Percentiles rank a stretch among this genome's conserved stretches.
Evolutionary conservation across 2,888 invertebrate genomes (phyloP).

Genomic region (Epiblema foenella): DNA sequence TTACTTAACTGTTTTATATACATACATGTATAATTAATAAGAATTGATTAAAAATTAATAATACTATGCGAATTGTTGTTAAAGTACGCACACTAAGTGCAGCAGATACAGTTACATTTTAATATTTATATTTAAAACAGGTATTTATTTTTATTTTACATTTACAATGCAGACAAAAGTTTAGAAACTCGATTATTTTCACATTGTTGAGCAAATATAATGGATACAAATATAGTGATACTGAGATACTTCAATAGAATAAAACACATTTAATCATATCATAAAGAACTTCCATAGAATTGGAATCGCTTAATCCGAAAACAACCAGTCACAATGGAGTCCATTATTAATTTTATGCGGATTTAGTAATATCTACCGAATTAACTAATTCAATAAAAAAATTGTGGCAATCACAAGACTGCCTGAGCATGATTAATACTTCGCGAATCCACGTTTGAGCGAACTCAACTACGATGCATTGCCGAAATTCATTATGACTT

Average conservation of each 20-base stretch:
- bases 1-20: too few relatives aligned
- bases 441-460: slow-evolving; percentile 65
- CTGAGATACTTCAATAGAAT: background rate
- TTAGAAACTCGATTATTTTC: too few relatives aligned
- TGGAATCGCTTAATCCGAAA: background rate
- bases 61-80: too few relatives aligned
- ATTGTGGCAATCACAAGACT: slow-evolving; percentile 26
- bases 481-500: slow-evolving; percentile 77
- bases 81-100: background rate
- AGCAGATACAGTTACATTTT: background rate
- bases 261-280: too few relatives aligned
- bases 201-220: background rate
- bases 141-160: too few relatives aligned
- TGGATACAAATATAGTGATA: too few relatives aligned
- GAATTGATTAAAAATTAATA: too few relatives aligned
- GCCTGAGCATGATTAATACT: slow-evolving; percentile 60
- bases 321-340: background rate
- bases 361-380: background rate
- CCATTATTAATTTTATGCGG: too few relatives aligned
- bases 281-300: too few relatives aligned
- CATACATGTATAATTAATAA: too few relatives aligned
- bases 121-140: background rate
- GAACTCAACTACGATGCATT: slow-evolving; percentile 64
- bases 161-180: too few relatives aligned
- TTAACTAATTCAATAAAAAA: background rate